These are phyloP conservation scores for Hydroisotoma schaefferi DNA, from an alignment of 2,888 invertebrate species.

Conservation along the genomic window DNA sequence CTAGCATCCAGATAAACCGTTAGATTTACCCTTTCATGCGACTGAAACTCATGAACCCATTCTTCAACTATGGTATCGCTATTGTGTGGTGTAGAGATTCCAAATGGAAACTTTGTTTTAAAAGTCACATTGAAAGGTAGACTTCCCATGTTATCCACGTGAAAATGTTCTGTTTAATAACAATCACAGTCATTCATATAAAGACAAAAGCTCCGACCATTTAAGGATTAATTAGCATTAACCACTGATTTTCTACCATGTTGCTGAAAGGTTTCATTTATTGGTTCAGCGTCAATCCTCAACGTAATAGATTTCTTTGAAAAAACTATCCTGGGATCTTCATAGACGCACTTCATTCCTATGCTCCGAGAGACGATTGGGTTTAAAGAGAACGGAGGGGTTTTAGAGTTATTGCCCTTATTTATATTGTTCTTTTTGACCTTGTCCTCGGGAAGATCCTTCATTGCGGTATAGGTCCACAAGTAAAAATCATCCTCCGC, in stretches of 20 bases:
- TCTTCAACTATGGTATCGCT: conserved; percentile 17
- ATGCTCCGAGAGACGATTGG: not conserved
- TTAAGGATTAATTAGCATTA: no score
- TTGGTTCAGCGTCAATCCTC: conserved; percentile 31
- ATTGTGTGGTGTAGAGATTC: conserved; percentile 12
- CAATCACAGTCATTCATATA: not conserved
- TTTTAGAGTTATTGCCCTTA: no score
- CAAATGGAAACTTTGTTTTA: conserved; percentile 33
- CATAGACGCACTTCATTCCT: conserved; percentile 8
- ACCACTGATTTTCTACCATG: conserved; percentile 17
- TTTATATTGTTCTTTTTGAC: conserved; percentile 6
- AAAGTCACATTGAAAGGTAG: conserved; percentile 25
- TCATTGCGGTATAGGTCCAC: conserved; percentile 1
- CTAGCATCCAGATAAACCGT: conserved; percentile 33
- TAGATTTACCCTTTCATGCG: conserved; percentile 13
- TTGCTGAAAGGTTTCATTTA: conserved; percentile 21
- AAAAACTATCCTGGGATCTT: conserved; percentile 23
- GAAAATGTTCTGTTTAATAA: conserved; percentile 19
- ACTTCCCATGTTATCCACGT: conserved; percentile 28
- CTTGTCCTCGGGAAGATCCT: not conserved
- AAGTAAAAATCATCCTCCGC: no score
- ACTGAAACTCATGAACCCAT: conserved; percentile 16
- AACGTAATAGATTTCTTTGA: conserved; percentile 25
- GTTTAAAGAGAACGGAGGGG: no score
- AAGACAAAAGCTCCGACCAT: no score